Evolutionary conservation across 2,797 vertebrate species (phyloP), one percentile per base, ranked within the genome.

Genomic region (Sardinella longiceps): DNA sequence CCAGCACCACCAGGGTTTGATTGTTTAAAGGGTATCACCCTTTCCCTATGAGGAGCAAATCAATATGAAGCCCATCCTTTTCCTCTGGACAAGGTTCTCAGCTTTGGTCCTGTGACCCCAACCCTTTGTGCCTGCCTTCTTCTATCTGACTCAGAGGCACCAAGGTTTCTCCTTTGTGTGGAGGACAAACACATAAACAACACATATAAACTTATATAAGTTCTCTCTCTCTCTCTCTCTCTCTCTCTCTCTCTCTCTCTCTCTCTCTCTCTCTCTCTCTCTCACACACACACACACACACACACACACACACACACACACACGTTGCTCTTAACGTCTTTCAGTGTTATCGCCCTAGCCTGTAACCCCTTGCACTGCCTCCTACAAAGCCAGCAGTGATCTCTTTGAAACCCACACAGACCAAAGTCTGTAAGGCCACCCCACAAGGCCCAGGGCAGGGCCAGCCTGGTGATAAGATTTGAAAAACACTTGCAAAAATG

Each of bases 351-450:
- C 30, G 1, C 63, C 15, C 63, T 30, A 15, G 63, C 63, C 15
- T 12, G 15, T 33, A 33, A 30, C 7, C 30, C n/a, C 30, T 37
- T 77, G 15, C 33, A 20, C 37, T 39, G 37, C 37, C 15, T 77
- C 33, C 15, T 43, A 39, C 37, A 77, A 77, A 77, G 70, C 37
- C 70, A 77, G 70, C 37, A 39, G 37, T 43, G 70, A 77, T 77
- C 70, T 60, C 56, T 60, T 60, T 60, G 5, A 60, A 60, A 60
- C n/a, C 56, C 56, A 58, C 56, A 58, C n/a, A 60, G 56, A 60
- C 56, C 70, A 39, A 43, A 37, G 70, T 18, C 70, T 14, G 18
- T 6, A 23, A 77, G 70, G 70, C 18, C 33, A 77, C 6, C 70
- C 9, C 37, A 77, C 33, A 77, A 37, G 33, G 70, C 37, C 70